phyloP scores from a whole-genome alignment of 2,797 vertebrate species.

The Coilia nasus region DNA sequence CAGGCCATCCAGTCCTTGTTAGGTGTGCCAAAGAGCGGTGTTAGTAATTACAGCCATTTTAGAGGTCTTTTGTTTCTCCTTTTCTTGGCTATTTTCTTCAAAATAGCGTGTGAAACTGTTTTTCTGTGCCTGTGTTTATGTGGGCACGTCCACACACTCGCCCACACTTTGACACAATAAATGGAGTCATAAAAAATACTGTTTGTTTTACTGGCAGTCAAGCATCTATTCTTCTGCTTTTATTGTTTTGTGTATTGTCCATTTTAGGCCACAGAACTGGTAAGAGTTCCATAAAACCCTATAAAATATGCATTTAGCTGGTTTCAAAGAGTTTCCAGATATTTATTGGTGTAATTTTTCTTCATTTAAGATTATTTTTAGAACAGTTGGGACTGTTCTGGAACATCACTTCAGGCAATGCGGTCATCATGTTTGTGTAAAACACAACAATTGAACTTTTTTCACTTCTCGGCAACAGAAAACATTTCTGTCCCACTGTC shows the following conservation, averaged over 20 bases:
- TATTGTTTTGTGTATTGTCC: constrained; percentile 13
- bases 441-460: not conserved
- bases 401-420: not conserved
- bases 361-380: not conserved
- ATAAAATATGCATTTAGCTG: not conserved
- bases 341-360: constrained; percentile 9
- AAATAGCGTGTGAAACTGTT: not conserved
- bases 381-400: not conserved
- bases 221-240: not conserved
- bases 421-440: not conserved
- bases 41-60: not conserved
- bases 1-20: too few relatives aligned
- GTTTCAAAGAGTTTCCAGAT: constrained; percentile 13
- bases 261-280: not conserved
- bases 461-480: not conserved
- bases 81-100: not conserved
- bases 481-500: not conserved
- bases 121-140: not conserved
- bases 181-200: constrained; percentile 12
- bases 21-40: not conserved
- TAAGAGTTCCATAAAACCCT: not conserved
- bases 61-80: not conserved
- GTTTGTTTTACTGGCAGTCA: constrained; percentile 22
- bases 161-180: not conserved
- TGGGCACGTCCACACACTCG: not conserved